phyloP scores from a whole-genome alignment of 2,888 invertebrate species.

The Andrena bicolor region DNA sequence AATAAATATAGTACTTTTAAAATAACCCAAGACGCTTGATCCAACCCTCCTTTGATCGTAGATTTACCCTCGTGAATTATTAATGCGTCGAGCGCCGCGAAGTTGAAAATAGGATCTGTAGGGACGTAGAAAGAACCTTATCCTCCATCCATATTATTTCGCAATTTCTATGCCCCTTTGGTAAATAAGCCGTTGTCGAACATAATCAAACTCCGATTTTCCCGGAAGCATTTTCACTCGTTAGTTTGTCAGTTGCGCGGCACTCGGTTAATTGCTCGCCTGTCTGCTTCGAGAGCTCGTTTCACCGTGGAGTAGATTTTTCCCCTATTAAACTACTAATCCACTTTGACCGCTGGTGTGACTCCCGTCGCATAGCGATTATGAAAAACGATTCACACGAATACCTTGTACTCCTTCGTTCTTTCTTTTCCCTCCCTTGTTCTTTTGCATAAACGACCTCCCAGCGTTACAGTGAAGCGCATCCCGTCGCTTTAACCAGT shows the following conservation, averaged over 20 bases:
- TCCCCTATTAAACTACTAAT: background rate
- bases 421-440: background rate
- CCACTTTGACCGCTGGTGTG: background rate
- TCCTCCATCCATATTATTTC: no score
- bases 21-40: constrained; percentile 43
- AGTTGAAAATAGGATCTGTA: background rate
- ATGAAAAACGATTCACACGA: background rate
- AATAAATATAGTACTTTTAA: constrained; percentile 79
- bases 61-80: constrained; percentile 17
- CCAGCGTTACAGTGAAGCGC: background rate
- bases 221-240: background rate
- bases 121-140: no score
- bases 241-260: no score
- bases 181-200: background rate
- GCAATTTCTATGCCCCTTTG: no score
- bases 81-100: background rate
- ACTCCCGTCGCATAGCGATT: background rate
- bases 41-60: background rate
- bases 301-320: background rate
- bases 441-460: background rate
- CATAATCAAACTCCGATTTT: background rate
- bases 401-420: background rate
- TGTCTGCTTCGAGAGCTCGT: background rate
- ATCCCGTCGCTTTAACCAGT: background rate
- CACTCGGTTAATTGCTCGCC: background rate